These are phyloP conservation scores for Misgurnus mizolepis DNA, from an alignment of 2,113 vertebrate genomes.

Conservation along the genomic window DNA sequence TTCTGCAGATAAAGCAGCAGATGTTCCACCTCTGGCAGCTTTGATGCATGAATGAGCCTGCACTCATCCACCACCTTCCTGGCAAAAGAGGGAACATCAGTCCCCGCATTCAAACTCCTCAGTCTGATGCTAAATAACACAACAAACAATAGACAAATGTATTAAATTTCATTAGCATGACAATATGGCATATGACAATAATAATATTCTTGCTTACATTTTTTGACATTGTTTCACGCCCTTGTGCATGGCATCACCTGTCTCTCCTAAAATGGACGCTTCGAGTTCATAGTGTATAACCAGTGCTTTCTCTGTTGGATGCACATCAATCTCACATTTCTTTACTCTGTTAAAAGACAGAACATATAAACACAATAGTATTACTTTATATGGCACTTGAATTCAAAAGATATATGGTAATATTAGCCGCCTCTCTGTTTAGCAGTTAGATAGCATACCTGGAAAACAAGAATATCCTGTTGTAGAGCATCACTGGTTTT, in stretches of 20 bases:
- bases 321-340: slow-evolving; percentile 89
- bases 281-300: slow-evolving; percentile 94
- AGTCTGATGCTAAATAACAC: slow-evolving; percentile 83
- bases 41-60: slow-evolving; percentile 90
- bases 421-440: no score
- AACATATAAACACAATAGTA: neutral
- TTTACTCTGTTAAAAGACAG: slow-evolving; percentile 81
- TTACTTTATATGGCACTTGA: neutral
- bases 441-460: no score
- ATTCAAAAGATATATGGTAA: neutral
- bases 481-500: no score
- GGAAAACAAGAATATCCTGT: no score
- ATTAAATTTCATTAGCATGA: neutral
- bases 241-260: slow-evolving; percentile 83
- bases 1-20: slow-evolving; percentile 93
- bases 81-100: slow-evolving; percentile 87
- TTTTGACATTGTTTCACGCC: slow-evolving; percentile 93
- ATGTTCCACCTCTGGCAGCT: slow-evolving; percentile 90
- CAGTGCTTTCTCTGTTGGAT: slow-evolving; percentile 91
- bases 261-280: slow-evolving; percentile 87
- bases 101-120: slow-evolving; percentile 91
- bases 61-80: slow-evolving; percentile 96
- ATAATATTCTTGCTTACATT: slow-evolving; percentile 78
- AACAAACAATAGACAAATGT: neutral
- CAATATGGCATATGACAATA: no score